Base-by-base conservation (phyloP, 2,888 invertebrate genomes). In the Nomada flava region DNA sequence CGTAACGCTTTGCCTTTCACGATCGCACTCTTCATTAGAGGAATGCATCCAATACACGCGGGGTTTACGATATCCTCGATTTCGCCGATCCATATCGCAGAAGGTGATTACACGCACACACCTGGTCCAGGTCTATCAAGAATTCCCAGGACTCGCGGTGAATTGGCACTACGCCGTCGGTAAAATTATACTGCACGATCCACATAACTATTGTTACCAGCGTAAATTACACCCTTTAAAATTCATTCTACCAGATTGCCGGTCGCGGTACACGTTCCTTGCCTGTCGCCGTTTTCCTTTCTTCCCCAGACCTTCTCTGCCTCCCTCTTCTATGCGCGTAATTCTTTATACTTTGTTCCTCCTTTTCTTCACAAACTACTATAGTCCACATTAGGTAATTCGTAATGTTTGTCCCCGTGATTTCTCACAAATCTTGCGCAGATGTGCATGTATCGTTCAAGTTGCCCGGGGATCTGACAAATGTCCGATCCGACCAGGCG, bases 201-300 rank as follows among this genome's bases (percentile, higher is more conserved):
- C 85, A 77, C 82, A 87, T 85, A 86, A 88, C 89, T 80, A 90
- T 91, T 90, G 89, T 91, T 88, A 79, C 85, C 86, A 71, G 80
- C 79, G 84, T 86, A 91, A 91, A 91, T 91, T 91, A 90, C 86
- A 89, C 88, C 88, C 84, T 85, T 89, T 83, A 87, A 89, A 90
- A 90, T 90, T 84, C 89, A 89, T 90, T 89, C 89, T 91, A 88
- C 75, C 85, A 82, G 82, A 86, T 89, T 79, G 79, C 79, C 64
- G 76, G 73, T 71, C 76, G 71, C 57, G 63, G 60, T 67, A 50
- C 69, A 74, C 79, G 76, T 86, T 88, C 77, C 76, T 74, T 64
- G 44, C 60, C 76, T 67, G 29, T 70, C 74, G 23, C 64, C 75
- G 29, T 70, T 74, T 50, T 64, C 75, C 42, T 76, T 59, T 53